phyloP scores from a whole-genome alignment of 2,113 vertebrate genomes.

The Sylvilagus bachmani region DNA sequence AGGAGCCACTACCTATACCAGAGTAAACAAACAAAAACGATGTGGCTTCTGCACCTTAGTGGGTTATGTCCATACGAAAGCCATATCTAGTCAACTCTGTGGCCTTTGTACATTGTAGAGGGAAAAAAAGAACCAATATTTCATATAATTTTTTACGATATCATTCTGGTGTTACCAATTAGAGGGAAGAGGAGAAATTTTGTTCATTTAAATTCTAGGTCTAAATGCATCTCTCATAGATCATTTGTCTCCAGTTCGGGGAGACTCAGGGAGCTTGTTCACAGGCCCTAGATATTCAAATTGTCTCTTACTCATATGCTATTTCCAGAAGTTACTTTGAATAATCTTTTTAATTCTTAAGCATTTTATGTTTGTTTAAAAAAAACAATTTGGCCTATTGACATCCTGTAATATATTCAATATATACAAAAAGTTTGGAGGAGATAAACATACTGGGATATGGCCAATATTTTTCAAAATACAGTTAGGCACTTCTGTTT shows the following conservation, averaged over 20 bases:
- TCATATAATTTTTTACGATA: background rate
- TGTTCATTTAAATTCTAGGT: background rate
- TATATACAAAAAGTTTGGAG: background rate
- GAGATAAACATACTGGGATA: background rate
- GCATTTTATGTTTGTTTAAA: background rate
- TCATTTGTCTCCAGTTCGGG: background rate
- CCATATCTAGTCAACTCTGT: conserved; percentile 73
- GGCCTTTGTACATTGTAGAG: conserved; percentile 62
- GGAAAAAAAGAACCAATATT: conserved; percentile 2
- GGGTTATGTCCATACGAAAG: conserved; percentile 65
- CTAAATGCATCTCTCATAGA: background rate
- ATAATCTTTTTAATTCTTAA: conserved; percentile 41
- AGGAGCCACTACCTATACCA: conserved; percentile 1
- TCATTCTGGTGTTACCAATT: background rate
- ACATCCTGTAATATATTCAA: background rate
- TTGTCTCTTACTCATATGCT: background rate
- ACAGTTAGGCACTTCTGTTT: background rate
- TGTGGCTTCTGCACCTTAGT: background rate
- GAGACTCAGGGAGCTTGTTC: background rate
- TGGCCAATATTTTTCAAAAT: background rate
- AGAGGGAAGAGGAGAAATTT: conserved; percentile 13
- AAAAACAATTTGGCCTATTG: background rate
- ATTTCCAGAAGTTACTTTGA: conserved; percentile 41
- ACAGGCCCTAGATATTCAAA: background rate
- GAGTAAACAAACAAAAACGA: background rate